Base-by-base conservation (phyloP, 2,113 vertebrate genomes). In the Labrus mixtus region DNA sequence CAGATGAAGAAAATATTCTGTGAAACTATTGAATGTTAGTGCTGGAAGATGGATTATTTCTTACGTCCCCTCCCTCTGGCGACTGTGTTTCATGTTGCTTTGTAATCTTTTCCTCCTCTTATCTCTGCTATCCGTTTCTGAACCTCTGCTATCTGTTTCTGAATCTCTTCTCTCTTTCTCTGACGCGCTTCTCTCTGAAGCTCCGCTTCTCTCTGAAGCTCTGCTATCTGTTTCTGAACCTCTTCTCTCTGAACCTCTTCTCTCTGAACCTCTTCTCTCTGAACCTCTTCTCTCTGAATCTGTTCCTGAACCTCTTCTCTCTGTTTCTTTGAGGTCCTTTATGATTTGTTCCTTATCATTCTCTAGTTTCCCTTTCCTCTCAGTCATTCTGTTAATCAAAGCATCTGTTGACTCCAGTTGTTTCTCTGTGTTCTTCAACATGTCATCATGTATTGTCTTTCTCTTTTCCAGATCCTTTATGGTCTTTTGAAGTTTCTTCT, bases 401-500 rank as follows among this genome's bases (percentile, higher is more conserved):
- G 4, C 3, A 0, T 69, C 48, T 55, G 50, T 62, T 33, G n/a
- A 10, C 0, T 55, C 25, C 65, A 46, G 23, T 13, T 68, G 39
- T 10, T 23, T 16, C 0, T 61, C 10, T 68, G n/a, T 76, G 48
- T 22, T 55, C n/a, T 23, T 0, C 6, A 55, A 37, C 25, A 77
- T 39, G n/a, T 11, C 1, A 3, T 37, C 8, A 20, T 39, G 19
- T 55, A 25, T n/a, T 15, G 0, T 11, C 7, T 37, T 1, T 37
- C 2, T 55, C 3, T 0, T 1, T 1, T 36, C 0, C 4, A 57
- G 25, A 4, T 41, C 5, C 8, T 20, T 0, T 29, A 0, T 17
- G 6, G 0, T 0, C 1, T 41, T 17, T 12, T 9, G 0, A 33
- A 1, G 12, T 1, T 8, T 0, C 6, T 0, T 17, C 9, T 3